Conservation (phyloP, 2,797 vertebrate genomes). For the Takifugu rubripes region DNA sequence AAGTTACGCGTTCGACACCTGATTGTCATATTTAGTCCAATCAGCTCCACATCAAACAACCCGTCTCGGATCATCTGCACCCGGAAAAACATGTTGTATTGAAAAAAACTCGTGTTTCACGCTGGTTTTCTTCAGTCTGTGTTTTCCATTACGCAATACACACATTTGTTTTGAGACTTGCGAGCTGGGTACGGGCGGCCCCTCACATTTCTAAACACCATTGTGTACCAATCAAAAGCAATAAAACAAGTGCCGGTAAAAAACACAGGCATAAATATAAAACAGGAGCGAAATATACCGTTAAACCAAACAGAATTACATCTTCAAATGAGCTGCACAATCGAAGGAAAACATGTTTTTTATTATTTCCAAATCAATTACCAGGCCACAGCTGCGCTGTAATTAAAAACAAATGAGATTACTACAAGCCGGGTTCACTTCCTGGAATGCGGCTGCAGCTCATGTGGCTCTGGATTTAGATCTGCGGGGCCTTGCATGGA, state of each 20-base stretch:
- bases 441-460: conserved; percentile 36
- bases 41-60: conserved; percentile 24
- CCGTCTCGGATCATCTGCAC: background rate
- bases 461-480: conserved; percentile 13
- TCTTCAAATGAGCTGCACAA: conserved; percentile 5
- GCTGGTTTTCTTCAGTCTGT: background rate
- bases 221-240: background rate
- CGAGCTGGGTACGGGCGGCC: background rate
- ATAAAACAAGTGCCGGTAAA: conserved; percentile 5
- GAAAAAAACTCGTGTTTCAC: background rate
- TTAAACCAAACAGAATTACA: background rate
- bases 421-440: conserved; percentile 35
- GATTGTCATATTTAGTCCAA: conserved; percentile 44
- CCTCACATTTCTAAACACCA: background rate
- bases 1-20: conserved; percentile 9
- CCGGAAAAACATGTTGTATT: background rate
- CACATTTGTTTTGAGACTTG: background rate
- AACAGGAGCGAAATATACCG: background rate
- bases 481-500: conserved; percentile 2
- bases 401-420: conserved; percentile 61
- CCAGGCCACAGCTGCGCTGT: conserved; percentile 40
- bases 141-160: conserved; percentile 1
- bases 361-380: conserved; percentile 48
- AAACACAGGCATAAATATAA: background rate
- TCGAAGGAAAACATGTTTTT: conserved; percentile 34